Evolutionary conservation across 53 echinoderm and acorn worm species (phyloP), one percentile per base, ranked within the genome.

Genomic region (Mesocentrotus franciscanus): DNA sequence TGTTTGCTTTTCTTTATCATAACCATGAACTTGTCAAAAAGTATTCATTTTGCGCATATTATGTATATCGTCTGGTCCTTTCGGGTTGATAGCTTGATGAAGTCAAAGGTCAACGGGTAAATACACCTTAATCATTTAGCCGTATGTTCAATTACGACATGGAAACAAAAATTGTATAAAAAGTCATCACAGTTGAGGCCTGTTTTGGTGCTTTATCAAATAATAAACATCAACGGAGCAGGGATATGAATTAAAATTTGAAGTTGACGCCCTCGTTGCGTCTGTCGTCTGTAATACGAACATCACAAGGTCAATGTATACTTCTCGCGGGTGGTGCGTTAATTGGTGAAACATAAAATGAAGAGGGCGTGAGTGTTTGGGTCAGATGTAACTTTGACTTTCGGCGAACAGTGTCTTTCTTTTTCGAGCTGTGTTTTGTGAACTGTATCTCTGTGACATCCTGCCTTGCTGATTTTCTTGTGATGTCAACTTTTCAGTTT

Each of bases 291-390:
- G 33, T 81, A 81, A 20, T 42, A 42, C 9, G 0, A 16, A 81
- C 42, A 20, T 42, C 42, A 20, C 81, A 81, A 81, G 81, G 81
- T 81, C 81, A 42, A 9, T 20, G 42, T 22, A 5, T 33, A 78
- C 78, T 13, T 78, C 36, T 18, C 36, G 42, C 81, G 81, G 81
- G 20, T 42, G 12, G 81, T 16, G 1, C 81, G 33, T 81, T 81
- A 81, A 81, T 81, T 42, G 81, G 42, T 81, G 81, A 17, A 36
- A 20, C 81, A 81, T 81, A 81, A 81, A 81, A 42, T 81, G 42
- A 42, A 42, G 22, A 42, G 81, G 36, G 33, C 42, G 8, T 17
- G 36, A 39, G 36, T 81, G 81, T 42, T 42, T 81, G 4, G 42
- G 36, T 22, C 81, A 81, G 81, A 39, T 39, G 81, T 17, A 42